Evolutionary conservation across 2,113 vertebrate species (phyloP).

Genomic region (Lonchura striata): DNA sequence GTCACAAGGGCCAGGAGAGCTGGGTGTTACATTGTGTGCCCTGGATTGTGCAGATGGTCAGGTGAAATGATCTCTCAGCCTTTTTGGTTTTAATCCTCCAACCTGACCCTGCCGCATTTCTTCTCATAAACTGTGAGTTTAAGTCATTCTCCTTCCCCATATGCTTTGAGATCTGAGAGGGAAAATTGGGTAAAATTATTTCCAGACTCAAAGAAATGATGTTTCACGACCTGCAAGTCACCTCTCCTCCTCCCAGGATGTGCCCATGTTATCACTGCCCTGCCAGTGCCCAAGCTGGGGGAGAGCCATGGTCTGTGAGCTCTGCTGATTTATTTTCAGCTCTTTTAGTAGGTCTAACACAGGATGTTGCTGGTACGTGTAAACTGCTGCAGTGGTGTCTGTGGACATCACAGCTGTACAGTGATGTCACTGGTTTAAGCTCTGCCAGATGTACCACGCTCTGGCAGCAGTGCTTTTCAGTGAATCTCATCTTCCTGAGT

Average conservation of each 20-base stretch:
- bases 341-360: neutral
- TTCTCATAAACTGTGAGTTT: neutral
- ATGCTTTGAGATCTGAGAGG: neutral
- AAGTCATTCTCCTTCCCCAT: neutral
- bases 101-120: neutral
- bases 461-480: neutral
- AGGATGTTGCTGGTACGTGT: neutral
- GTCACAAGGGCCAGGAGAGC: neutral
- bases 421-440: neutral
- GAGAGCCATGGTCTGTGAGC: fast-evolving
- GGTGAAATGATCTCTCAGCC: neutral
- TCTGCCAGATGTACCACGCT: fast-evolving
- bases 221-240: neutral
- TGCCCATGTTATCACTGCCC: fast-evolving
- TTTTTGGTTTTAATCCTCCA: neutral
- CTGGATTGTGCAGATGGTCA: neutral
- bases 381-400: neutral
- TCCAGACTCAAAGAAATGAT: neutral
- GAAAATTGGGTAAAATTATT: neutral
- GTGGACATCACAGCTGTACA: neutral
- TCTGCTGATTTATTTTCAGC: neutral
- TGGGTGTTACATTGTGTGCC: neutral
- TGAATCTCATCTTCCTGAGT: neutral
- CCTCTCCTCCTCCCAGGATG: neutral
- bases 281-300: neutral